Conservation (phyloP, 2,113 vertebrate genomes). For the Furnarius figulus region DNA sequence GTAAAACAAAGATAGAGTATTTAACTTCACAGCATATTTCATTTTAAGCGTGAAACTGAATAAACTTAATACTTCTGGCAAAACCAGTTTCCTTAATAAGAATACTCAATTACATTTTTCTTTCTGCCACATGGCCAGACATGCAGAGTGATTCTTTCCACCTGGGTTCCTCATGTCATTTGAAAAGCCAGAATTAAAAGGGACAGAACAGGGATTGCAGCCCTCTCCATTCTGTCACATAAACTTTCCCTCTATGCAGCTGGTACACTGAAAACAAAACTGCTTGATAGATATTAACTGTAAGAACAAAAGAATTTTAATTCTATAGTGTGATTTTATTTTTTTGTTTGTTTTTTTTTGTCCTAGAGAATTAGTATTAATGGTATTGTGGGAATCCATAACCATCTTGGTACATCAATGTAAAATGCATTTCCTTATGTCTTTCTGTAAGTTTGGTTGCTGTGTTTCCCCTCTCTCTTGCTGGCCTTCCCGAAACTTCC, state of each 20-base stretch:
- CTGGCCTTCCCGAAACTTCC: background rate
- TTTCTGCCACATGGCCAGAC: constrained; percentile 20
- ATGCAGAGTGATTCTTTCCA: constrained; percentile 37
- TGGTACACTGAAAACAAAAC: background rate
- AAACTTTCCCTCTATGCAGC: constrained; percentile 13
- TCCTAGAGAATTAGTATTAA: background rate
- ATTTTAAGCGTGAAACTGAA: constrained; percentile 20
- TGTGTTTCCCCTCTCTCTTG: background rate
- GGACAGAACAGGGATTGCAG: constrained; percentile 57
- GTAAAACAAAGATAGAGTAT: background rate
- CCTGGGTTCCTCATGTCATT: constrained; percentile 44
- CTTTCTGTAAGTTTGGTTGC: background rate
- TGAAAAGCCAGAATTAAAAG: constrained; percentile 56
- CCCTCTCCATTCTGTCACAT: constrained; percentile 16
- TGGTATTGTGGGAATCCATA: background rate
- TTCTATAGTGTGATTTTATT: background rate
- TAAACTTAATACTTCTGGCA: constrained; percentile 40
- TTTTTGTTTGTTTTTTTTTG: too few species aligned
- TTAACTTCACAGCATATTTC: background rate
- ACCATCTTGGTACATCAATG: background rate
- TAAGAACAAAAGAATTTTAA: background rate
- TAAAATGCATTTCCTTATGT: background rate
- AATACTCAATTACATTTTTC: constrained; percentile 61
- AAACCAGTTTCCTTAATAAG: constrained; percentile 44
- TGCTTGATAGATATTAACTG: background rate